Base-by-base conservation (phyloP, 2,797 vertebrate genomes). In the Esox lucius region DNA sequence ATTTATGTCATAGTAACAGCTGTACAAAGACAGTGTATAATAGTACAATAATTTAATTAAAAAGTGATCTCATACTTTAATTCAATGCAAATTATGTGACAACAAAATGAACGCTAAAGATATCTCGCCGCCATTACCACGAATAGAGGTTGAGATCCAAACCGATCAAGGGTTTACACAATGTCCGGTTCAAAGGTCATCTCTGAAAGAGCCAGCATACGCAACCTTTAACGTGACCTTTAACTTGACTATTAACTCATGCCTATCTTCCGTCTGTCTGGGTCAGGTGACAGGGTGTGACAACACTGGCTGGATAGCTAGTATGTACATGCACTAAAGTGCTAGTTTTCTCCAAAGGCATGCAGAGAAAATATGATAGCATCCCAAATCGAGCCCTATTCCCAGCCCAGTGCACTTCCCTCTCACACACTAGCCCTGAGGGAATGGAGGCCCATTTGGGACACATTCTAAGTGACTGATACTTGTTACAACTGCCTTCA, bases 321-420 rank as follows among this genome's bases (percentile, higher is more conserved):
- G 15, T 95, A 94, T 96, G 90, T 95, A 95, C 96, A 96, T 96
- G 96, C 95, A 96, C 96, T 95, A 94, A 95, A 94, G 96, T 95
- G 96, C 96, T 94, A 95, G n/a, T 53, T 19, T 51, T n/a, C 17
- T n/a, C 89, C 89, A 89, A 95, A 94, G 94, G 94, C 95, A 96
- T 96, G 95, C 95, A 91, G 88, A 89, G 91, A 86, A 94, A 93
- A 93, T 93, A 95, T 92, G 93, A 89, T 79, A 90, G 93, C 91
- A 88, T 90, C 86, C 80, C 72, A 89, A 91, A 87, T 59, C 3
- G 8, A n/a, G 22, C 56, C 6, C n/a, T 22, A 24, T 24, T 59
- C 8, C 0, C n/a, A 22, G 9, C 2, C 17, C 9, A 1, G 53
- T n/a, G 53, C 53, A 59, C n/a, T 59, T 8, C 53, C 7, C 35